Percentiles rank a stretch among this genome's conserved stretches.
Evolutionary conservation across 2,797 vertebrate genomes (phyloP).

Genomic region (Sebastes melanostomus): DNA sequence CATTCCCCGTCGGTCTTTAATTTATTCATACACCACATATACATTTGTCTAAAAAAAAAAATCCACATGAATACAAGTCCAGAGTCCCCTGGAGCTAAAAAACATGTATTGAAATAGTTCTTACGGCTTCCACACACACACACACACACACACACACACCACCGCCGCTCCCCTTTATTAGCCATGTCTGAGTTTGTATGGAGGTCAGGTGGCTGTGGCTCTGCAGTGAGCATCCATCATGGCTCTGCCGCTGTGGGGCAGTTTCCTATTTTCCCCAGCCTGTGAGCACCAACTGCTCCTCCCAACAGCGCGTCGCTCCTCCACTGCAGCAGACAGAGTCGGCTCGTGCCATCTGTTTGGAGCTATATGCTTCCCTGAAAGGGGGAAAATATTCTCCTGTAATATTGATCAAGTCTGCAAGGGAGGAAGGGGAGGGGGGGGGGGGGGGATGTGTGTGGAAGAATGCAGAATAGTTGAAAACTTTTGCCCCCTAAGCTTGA

Average conservation of each 20-base stretch:
- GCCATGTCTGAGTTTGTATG: slow-evolving; percentile 72
- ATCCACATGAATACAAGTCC: not conserved
- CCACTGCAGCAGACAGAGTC: slow-evolving; percentile 65
- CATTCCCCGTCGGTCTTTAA: not conserved
- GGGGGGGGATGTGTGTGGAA: not conserved
- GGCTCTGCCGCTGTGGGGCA: slow-evolving; percentile 74
- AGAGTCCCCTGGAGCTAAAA: slow-evolving; percentile 7
- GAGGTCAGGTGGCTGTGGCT: slow-evolving; percentile 77
- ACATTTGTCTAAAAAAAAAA: slow-evolving; percentile 2
- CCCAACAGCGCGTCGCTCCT: slow-evolving; percentile 53
- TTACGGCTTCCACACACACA: not conserved
- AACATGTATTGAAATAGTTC: slow-evolving; percentile 3
- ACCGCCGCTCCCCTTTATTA: slow-evolving; percentile 57
- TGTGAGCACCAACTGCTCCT: slow-evolving; percentile 69
- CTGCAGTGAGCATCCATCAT: slow-evolving; percentile 85
- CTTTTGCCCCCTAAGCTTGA: slow-evolving; percentile 11
- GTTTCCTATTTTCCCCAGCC: slow-evolving; percentile 72
- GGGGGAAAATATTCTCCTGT: slow-evolving; percentile 17
- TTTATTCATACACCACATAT: slow-evolving; percentile 1
- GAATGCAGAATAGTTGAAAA: slow-evolving; percentile 33
- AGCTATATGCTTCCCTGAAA: slow-evolving; percentile 34
- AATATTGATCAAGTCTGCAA: slow-evolving; percentile 51
- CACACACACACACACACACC: not conserved
- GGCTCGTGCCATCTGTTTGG: slow-evolving; percentile 77
- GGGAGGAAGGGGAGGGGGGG: not conserved